Evolutionary conservation across 2,888 invertebrate species (phyloP), one percentile per base, ranked within the genome.

Genomic region (Cylloceria caligata): DNA sequence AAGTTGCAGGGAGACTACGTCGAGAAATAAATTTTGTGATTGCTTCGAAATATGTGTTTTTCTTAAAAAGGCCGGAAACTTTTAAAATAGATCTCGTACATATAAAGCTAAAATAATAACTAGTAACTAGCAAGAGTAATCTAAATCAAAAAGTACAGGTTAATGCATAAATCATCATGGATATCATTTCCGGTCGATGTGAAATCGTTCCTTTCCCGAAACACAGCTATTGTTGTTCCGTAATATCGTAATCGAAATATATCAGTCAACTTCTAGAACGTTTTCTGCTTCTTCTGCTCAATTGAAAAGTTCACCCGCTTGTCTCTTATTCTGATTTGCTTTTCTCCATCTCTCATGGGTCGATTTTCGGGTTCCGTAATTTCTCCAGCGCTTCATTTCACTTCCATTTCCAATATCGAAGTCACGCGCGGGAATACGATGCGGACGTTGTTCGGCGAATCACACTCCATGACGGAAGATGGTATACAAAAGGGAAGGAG

Each of bases 331-430:
- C 27, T 16, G 47, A 60, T 42, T 72, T 60, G 9, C 36, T 36
- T 36, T 27, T 27, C 36, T 60, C n/a, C 1, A 34, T 60, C 19
- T 16, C 5, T 60, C 34, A 4, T 19, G 16, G 19, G 16, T 34
- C 36, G 34, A 11, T 19, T 7, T 9, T 34, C 36, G 9, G 21
- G 19, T 62, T 36, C 21, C 39, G 13, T 11, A 42, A 21, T 55
- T 71, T 19, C 21, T 57, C 57, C 21, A 62, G 4, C 6, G 39
- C 30, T 42, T 45, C 16, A 21, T 49, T 47, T 60, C 62, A 42
- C 55, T 72, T 79, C 52, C 67, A 76, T 68, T 80, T 83, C 60
- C 72, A 76, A 80, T 79, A 71, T 80, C 76, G 30, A 42, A 71
- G 62, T 68, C 69, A 76, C 62, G 62, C 57, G 49, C 64, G 47